These are phyloP conservation scores for Scarus forsteni DNA, from an alignment of 2,797 vertebrate species.

Conservation along the genomic window DNA sequence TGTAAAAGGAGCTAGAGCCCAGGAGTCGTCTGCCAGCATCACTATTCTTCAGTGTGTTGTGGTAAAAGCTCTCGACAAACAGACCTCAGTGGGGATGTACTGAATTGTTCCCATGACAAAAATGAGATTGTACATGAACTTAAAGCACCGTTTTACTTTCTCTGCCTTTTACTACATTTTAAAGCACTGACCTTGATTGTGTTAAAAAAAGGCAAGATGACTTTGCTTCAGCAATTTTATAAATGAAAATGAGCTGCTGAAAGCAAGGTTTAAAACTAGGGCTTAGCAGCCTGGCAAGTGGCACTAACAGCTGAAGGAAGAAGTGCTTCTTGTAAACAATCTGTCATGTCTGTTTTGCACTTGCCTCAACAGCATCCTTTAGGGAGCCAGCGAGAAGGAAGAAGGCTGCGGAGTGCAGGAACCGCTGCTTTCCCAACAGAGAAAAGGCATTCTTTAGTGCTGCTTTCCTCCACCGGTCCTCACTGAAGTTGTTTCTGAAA, in stretches of 20 bases:
- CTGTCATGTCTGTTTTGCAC: constrained; percentile 62
- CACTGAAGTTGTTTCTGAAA: constrained; percentile 97
- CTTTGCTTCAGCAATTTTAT: constrained; percentile 13
- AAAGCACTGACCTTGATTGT: constrained; percentile 20
- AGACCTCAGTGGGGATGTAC: constrained; percentile 27
- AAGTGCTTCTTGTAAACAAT: constrained; percentile 47
- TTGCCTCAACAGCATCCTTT: constrained; percentile 98
- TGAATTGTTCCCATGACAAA: constrained; percentile 46
- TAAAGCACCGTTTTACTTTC: constrained; percentile 4
- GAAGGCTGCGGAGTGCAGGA: constrained; percentile 98
- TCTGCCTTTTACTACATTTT: constrained; percentile 19
- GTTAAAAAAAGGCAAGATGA: background rate
- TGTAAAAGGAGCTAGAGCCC: constrained; percentile 35
- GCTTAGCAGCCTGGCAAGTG: constrained; percentile 18
- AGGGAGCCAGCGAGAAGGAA: constrained; percentile 97
- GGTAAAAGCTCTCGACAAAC: constrained; percentile 53
- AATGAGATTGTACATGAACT: constrained; percentile 7
- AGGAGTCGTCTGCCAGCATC: constrained; percentile 50
- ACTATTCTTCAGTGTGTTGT: constrained; percentile 46
- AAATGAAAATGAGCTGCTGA: constrained; percentile 34
- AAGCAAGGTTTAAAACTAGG: constrained; percentile 24
- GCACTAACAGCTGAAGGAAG: constrained; percentile 39
- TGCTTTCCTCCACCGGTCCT: constrained; percentile 97
- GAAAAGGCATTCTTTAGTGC: constrained; percentile 98
- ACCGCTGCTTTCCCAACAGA: constrained; percentile 96